Evolutionary conservation across 1,140 invertebrate species (phyloP).

Genomic region (Heliothis virescens): DNA sequence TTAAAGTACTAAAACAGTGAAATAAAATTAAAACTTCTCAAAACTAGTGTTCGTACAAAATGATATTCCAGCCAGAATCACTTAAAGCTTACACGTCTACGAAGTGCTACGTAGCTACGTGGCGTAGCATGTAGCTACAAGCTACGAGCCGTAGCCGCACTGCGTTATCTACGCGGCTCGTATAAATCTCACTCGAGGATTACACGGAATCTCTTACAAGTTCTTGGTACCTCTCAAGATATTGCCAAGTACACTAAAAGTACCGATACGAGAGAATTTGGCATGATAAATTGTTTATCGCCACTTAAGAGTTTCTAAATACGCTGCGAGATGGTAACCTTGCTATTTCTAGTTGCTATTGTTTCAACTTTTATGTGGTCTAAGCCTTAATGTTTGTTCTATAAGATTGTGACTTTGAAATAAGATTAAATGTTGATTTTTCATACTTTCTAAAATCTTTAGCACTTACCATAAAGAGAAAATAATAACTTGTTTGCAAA

Average conservation of each 20-base stretch:
- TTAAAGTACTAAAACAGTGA: constrained; percentile 18
- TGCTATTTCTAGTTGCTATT: constrained; percentile 32
- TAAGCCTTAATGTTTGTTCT: neutral
- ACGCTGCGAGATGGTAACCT: constrained; percentile 14
- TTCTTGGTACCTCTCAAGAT: constrained; percentile 67
- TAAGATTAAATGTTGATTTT: no score
- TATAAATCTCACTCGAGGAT: constrained; percentile 72
- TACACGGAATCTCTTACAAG: constrained; percentile 68
- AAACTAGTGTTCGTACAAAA: constrained; percentile 43
- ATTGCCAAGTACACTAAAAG: constrained; percentile 60
- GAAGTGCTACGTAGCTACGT: constrained; percentile 51
- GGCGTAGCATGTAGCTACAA: constrained; percentile 60
- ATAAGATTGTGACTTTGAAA: neutral
- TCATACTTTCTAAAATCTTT: no score
- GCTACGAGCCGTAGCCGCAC: constrained; percentile 66
- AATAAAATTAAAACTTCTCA: constrained; percentile 38
- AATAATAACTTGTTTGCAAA: constrained; percentile 33
- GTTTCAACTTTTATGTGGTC: constrained; percentile 4
- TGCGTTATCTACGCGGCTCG: constrained; percentile 69
- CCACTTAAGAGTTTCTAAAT: constrained; percentile 45
- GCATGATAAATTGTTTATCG: constrained; percentile 51
- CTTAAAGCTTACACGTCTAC: constrained; percentile 57
- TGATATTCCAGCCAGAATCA: constrained; percentile 50
- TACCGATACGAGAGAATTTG: constrained; percentile 52
- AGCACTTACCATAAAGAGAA: neutral